Percentiles rank a stretch among this genome's conserved stretches.
Evolutionary conservation across 2,797 vertebrate species (phyloP).

Genomic region (Trichosurus vulpecula): DNA sequence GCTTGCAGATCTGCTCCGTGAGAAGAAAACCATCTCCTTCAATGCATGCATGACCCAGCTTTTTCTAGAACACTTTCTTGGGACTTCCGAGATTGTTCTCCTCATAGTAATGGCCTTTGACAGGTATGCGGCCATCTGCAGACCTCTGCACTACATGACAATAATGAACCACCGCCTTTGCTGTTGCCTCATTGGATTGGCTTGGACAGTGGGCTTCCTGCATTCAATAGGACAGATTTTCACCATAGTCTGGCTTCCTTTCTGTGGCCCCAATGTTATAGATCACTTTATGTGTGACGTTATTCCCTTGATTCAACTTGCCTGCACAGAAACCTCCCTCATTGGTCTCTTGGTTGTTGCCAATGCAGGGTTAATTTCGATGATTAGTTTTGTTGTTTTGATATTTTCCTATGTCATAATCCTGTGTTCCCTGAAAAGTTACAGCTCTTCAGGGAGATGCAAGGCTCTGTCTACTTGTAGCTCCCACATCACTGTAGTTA

Average conservation of each 20-base stretch:
- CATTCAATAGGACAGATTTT: conserved; percentile 50
- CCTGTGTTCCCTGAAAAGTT: not conserved
- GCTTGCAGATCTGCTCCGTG: not conserved
- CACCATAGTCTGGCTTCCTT: conserved; percentile 28
- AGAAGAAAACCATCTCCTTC: conserved; percentile 46
- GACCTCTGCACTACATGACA: conserved; percentile 64
- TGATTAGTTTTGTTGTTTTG: not conserved
- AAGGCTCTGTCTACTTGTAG: conserved; percentile 54
- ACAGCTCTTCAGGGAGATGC: not conserved
- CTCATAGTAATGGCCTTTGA: conserved; percentile 73
- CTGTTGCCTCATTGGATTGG: not conserved
- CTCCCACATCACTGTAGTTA: conserved; percentile 41
- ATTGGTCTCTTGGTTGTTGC: not conserved
- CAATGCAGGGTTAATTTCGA: not conserved
- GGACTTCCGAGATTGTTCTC: conserved; percentile 66
- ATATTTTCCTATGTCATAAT: not conserved
- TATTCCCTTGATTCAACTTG: conserved; percentile 26
- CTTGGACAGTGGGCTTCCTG: conserved; percentile 43
- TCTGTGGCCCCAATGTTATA: conserved; percentile 50
- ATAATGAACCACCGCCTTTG: conserved; percentile 40
- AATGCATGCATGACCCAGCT: conserved; percentile 67
- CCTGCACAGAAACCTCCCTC: not conserved
- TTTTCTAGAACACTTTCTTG: conserved; percentile 68
- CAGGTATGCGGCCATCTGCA: conserved; percentile 67
- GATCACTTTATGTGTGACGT: conserved; percentile 61